Evolutionary conservation across 2,888 invertebrate genomes (phyloP).

Genomic region (Phaedon cochleariae): DNA sequence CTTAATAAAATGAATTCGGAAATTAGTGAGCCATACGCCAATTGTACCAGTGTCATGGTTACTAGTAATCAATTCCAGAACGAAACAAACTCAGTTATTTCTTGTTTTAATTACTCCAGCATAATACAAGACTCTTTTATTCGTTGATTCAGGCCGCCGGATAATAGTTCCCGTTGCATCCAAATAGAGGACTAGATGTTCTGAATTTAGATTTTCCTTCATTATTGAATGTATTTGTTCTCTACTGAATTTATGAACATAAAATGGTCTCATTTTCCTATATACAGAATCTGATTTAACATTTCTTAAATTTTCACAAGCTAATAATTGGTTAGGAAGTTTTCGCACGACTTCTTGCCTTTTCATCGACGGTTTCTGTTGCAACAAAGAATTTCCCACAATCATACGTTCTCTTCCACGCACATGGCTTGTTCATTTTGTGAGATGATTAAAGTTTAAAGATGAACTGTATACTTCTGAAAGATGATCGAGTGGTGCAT

Average conservation of each 20-base stretch:
- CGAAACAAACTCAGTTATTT: neutral
- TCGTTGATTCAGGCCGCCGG: neutral
- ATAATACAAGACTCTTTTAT: neutral
- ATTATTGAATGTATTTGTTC: neutral
- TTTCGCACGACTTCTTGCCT: neutral
- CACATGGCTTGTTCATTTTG: conserved; percentile 2
- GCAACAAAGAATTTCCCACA: neutral
- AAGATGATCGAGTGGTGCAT: neutral
- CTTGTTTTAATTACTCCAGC: neutral
- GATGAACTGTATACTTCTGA: neutral
- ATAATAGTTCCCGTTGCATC: conserved; percentile 2
- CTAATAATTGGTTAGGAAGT: neutral
- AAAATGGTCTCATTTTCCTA: neutral
- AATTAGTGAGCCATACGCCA: too few species aligned
- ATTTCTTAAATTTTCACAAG: neutral
- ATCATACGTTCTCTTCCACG: neutral
- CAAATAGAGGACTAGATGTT: neutral
- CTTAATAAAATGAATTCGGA: too few species aligned
- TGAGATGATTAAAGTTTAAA: neutral
- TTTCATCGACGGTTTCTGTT: neutral
- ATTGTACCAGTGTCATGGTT: too few species aligned
- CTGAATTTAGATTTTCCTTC: neutral
- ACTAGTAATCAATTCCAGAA: neutral
- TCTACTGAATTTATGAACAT: neutral
- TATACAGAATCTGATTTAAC: too few species aligned